phyloP scores from a whole-genome alignment of 2,888 invertebrate genomes.

The Euzetes globulus region DNA sequence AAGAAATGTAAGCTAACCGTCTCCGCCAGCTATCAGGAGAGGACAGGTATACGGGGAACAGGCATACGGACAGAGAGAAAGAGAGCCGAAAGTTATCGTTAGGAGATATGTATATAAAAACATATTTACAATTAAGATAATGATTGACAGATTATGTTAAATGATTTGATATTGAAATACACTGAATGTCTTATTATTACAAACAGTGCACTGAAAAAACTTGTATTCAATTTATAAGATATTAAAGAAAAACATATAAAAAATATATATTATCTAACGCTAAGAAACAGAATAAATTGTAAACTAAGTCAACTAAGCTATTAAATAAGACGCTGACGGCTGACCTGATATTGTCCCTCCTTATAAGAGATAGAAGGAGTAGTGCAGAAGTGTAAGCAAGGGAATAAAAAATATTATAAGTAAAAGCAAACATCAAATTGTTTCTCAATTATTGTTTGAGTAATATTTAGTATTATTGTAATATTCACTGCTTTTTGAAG shows the following conservation, averaged over 20 bases:
- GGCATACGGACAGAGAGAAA: neutral
- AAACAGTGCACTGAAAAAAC: neutral
- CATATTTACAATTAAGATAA: neutral
- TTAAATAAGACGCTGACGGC: neutral
- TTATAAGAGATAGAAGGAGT: neutral
- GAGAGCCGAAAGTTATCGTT: neutral
- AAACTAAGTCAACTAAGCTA: neutral
- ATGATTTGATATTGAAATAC: neutral
- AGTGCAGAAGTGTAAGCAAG: neutral
- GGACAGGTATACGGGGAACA: neutral
- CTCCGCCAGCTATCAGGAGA: constrained; percentile 69
- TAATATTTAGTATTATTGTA: constrained; percentile 18
- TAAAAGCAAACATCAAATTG: constrained; percentile 29
- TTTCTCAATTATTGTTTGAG: constrained; percentile 27
- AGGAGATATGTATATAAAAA: neutral
- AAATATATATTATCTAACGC: neutral
- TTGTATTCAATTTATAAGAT: neutral
- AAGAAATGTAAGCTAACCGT: constrained; percentile 96
- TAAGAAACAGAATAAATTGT: neutral
- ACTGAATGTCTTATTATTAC: neutral
- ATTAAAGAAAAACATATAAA: neutral
- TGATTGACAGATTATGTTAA: constrained; percentile 11
- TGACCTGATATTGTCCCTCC: constrained; percentile 33
- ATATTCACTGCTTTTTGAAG: neutral
- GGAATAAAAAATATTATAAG: constrained; percentile 15